These are phyloP conservation scores for Limosa lapponica DNA, from an alignment of 2,797 vertebrate species.

Conservation along the genomic window DNA sequence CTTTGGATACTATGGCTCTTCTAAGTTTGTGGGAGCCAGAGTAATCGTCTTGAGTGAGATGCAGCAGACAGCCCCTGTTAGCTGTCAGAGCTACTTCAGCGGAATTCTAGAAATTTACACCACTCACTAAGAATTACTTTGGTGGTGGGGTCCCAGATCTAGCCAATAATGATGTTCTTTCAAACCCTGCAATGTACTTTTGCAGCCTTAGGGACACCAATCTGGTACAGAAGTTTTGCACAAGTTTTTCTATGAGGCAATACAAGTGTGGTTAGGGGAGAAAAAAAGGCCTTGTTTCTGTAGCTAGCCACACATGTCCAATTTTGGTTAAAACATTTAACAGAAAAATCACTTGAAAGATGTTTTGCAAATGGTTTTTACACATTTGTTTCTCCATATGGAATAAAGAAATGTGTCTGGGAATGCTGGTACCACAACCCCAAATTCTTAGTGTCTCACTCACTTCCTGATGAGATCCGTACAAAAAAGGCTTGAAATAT, in stretches of 20 bases:
- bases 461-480: slow-evolving; percentile 34
- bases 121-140: not conserved
- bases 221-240: not conserved
- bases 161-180: not conserved
- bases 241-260: not conserved
- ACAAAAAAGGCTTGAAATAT: not conserved
- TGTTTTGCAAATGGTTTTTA: not conserved
- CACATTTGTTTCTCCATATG: slow-evolving; percentile 13
- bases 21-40: not conserved
- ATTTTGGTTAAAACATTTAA: slow-evolving; percentile 42
- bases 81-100: not conserved
- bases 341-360: slow-evolving; percentile 30
- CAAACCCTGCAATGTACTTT: not conserved
- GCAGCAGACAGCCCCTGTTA: not conserved
- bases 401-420: slow-evolving; percentile 41
- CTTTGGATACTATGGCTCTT: not conserved
- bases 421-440: slow-evolving; percentile 13
- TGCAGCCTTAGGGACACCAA: not conserved
- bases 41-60: not conserved
- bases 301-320: not conserved
- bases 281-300: not conserved
- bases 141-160: not conserved
- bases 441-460: slow-evolving; percentile 19
- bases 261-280: not conserved
- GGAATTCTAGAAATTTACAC: not conserved